A percentile compares a stretch with the other conserved stretches of the same genome.
Evolutionary conservation across 2,888 invertebrate species (phyloP).

Genomic region (Drosophila gaucha): DNA sequence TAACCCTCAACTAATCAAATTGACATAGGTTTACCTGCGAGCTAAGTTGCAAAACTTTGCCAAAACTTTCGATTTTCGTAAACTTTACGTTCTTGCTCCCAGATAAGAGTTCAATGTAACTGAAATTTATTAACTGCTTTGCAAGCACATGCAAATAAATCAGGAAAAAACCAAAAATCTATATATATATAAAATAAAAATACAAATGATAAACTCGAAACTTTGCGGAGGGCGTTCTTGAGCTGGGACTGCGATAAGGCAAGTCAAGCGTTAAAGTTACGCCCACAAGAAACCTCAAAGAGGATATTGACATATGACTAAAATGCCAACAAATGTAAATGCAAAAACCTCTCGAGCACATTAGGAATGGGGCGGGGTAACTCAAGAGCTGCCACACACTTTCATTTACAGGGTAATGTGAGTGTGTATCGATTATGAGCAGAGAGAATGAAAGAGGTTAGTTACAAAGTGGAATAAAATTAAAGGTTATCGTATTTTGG

Average conservation of each 20-base stretch:
- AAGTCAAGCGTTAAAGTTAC: constrained; percentile 60
- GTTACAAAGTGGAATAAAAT: no score
- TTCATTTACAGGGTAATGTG: constrained; percentile 4
- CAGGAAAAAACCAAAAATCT: constrained; percentile 42
- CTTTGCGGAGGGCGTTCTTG: constrained; percentile 43
- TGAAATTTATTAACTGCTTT: constrained; percentile 74
- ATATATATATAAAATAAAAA: background rate
- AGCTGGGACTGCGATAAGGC: constrained; percentile 47
- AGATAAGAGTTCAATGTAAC: constrained; percentile 60
- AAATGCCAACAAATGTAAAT: constrained; percentile 49
- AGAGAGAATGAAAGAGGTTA: no score
- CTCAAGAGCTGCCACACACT: constrained; percentile 13
- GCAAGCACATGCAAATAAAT: constrained; percentile 70
- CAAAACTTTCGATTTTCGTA: constrained; percentile 61
- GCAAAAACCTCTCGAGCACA: constrained; percentile 17
- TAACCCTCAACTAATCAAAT: constrained; percentile 67
- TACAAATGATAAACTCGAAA: constrained; percentile 43
- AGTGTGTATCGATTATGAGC: background rate
- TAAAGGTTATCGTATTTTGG: no score
- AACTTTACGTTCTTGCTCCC: constrained; percentile 43
- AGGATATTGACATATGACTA: constrained; percentile 73
- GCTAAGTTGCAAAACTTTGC: constrained; percentile 43
- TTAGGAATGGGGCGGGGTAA: background rate
- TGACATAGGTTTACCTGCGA: constrained; percentile 61
- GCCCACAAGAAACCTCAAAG: constrained; percentile 49